Percentiles rank a stretch among this genome's conserved stretches.
Conservation (phyloP, 2,113 vertebrate genomes). For the Etheostoma spectabile region DNA sequence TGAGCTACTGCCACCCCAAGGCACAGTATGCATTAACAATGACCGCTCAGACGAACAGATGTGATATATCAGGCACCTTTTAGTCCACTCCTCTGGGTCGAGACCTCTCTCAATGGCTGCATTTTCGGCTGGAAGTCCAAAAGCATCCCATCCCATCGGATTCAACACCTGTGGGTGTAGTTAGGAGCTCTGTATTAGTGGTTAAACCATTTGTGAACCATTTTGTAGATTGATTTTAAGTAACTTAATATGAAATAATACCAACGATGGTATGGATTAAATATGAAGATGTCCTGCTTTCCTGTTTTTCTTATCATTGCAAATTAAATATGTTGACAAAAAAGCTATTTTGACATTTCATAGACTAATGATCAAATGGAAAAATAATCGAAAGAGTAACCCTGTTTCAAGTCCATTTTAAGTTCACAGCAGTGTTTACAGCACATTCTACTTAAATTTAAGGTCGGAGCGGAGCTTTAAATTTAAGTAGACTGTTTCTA, state of each 20-base stretch:
- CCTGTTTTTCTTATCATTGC: background rate
- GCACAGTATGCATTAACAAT: background rate
- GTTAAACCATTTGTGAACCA: background rate
- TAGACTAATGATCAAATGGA: background rate
- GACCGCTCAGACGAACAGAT: background rate
- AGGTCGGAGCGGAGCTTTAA: background rate
- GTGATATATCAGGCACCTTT: conserved; percentile 80
- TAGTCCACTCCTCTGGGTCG: conserved; percentile 94
- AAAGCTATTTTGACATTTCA: background rate
- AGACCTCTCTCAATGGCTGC: conserved; percentile 92
- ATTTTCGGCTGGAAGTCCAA: conserved; percentile 97
- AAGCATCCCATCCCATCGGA: conserved; percentile 98
- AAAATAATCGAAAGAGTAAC: background rate
- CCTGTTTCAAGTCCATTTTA: background rate
- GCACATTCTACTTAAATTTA: background rate
- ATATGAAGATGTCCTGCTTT: background rate
- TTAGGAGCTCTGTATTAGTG: background rate
- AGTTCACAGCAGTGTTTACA: background rate
- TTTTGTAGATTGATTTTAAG: background rate
- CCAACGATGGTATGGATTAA: background rate
- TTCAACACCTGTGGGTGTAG: conserved; percentile 89
- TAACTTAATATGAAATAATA: background rate
- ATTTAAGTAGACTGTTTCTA: no score
- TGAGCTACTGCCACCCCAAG: no score
- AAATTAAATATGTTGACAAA: conserved; percentile 8